Evolutionary conservation across 1,140 invertebrate species (phyloP).

Genomic region (Achroia grisella): DNA sequence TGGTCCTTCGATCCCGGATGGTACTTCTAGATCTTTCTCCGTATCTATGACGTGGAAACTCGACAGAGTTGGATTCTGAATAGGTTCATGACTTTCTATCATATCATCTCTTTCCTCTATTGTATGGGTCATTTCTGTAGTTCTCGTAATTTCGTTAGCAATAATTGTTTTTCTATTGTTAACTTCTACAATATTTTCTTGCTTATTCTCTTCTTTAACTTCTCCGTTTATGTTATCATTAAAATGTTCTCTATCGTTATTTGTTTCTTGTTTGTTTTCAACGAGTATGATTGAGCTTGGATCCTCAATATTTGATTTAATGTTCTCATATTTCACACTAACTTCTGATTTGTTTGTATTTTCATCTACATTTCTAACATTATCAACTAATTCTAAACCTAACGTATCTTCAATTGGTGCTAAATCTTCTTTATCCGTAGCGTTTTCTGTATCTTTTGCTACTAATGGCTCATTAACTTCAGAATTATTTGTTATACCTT

Average conservation of each 20-base stretch:
- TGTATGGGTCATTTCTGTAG: neutral
- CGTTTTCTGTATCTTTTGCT: no score
- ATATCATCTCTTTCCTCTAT: slow-evolving; percentile 2
- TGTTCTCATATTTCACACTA: no score
- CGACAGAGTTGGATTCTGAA: slow-evolving; percentile 35
- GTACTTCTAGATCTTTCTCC: slow-evolving; percentile 75
- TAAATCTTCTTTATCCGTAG: no score
- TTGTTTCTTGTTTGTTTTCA: neutral
- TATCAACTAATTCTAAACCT: no score
- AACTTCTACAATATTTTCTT: neutral
- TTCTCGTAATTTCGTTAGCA: neutral
- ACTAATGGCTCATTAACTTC: no score
- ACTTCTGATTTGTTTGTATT: no score
- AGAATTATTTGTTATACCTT: slow-evolving; percentile 15
- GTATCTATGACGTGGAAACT: slow-evolving; percentile 64
- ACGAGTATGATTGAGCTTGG: no score
- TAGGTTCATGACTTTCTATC: neutral
- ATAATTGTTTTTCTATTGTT: neutral
- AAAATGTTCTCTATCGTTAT: neutral
- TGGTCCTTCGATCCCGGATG: slow-evolving; percentile 75
- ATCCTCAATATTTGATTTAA: no score
- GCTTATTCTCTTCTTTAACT: slow-evolving; percentile 1
- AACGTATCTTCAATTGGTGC: no score
- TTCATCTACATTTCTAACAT: no score
- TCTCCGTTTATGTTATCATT: neutral